Evolutionary conservation across 92 coral and sea anemone species (phyloP), one percentile per base, ranked within the genome.

Genomic region (Actinostola sp.): DNA sequence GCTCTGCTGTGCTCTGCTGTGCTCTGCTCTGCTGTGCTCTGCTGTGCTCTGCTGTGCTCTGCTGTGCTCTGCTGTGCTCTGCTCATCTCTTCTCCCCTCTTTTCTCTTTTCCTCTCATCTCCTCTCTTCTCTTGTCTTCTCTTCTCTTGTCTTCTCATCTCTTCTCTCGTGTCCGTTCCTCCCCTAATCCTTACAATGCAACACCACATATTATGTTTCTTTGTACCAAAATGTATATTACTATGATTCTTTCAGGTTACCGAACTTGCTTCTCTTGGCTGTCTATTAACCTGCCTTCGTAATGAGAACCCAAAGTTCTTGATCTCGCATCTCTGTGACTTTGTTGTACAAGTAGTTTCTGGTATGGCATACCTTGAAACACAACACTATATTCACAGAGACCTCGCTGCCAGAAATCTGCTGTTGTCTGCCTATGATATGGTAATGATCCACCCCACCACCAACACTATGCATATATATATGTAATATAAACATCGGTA

Each of bases 321-420:
- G 29, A 77, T 94, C 45, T 71, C 84, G 38, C 83, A 68, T 32
- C 86, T 94, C 25, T 82, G 93, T 81, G 97, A 91, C 35, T 94
- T 82, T 66, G 85, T 87, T 24, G 74, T 94, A 36, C 98, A 94
- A 87, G 87, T 94, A 33, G 92, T 97, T n/a, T 94, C 97, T 16
- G 98, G 98, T 11, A 91, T 94, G 97, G 91, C 92, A 21, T 94
- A 94, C 24, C 85, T 95, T 62, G 97, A 95, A 81, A 79, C 97
- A 8, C 89, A 92, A 69, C 84, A 97, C 62, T 95, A 84, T 74
- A 86, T 93, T 39, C 98, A 93, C 60, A 85, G 98, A 43, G 98
- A 95, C 46, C 61, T 95, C 16, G 99, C 99, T 6, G 91, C 99
- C 0, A 78, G 99, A 32, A 95, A 95, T 54, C 66, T 95, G 12